A percentile compares a stretch with the other conserved stretches of the same genome.
phyloP scores from a whole-genome alignment of 2,797 vertebrate species.

The Labroides dimidiatus region DNA sequence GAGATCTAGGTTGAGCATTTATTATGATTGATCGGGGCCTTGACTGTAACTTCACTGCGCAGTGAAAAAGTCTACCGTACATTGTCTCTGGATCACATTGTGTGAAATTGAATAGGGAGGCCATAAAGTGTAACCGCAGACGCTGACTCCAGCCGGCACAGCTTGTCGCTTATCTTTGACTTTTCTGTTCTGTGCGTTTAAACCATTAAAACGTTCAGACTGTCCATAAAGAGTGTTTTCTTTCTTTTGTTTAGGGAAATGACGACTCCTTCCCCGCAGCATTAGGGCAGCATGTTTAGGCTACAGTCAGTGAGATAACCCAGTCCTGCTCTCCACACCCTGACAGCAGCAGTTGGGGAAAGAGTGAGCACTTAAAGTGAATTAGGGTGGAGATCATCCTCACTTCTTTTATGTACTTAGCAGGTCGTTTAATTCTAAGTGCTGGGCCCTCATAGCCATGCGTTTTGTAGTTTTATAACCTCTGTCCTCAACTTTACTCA shows the following conservation, averaged over 20 bases:
- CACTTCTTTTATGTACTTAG: constrained; percentile 36
- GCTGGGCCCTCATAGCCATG: constrained; percentile 9
- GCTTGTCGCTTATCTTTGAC: constrained; percentile 47
- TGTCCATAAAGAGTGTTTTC: constrained; percentile 48
- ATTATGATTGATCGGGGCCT: constrained; percentile 60
- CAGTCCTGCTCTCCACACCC: constrained; percentile 39
- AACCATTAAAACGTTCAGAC: constrained; percentile 45
- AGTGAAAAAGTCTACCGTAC: constrained; percentile 72
- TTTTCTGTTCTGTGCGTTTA: constrained; percentile 27
- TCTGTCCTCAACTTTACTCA: not conserved
- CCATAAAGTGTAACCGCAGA: constrained; percentile 71
- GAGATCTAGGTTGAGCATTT: constrained; percentile 57
- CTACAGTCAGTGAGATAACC: constrained; percentile 61
- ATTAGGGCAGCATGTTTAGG: constrained; percentile 55
- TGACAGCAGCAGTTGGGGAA: constrained; percentile 34
- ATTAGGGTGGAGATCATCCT: constrained; percentile 33
- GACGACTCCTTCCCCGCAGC: constrained; percentile 44
- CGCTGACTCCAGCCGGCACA: constrained; percentile 51
- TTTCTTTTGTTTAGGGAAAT: constrained; percentile 53
- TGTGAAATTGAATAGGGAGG: constrained; percentile 76
- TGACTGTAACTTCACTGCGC: constrained; percentile 53
- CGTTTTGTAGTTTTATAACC: constrained; percentile 29
- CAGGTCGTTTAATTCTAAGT: constrained; percentile 26
- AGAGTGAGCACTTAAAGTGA: constrained; percentile 10
- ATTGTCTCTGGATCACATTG: constrained; percentile 68